Percentiles rank a stretch among this genome's conserved stretches.
phyloP scores from a whole-genome alignment of 2,113 vertebrate genomes.

The Burhinus oedicnemus region DNA sequence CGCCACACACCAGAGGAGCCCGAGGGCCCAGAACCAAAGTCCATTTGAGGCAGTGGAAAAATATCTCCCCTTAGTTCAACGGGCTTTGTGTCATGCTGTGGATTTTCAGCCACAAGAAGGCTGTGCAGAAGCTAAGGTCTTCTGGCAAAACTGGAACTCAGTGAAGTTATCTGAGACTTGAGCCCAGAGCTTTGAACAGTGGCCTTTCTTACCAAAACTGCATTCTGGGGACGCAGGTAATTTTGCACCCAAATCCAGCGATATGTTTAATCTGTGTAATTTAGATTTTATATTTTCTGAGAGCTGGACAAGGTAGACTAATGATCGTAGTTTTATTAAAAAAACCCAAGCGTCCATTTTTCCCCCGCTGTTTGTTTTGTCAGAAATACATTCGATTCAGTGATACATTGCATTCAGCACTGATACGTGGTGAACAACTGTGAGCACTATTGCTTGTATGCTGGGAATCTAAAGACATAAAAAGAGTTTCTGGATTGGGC shows the following conservation, averaged over 20 bases:
- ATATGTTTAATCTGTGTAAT: not conserved
- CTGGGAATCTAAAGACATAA: not conserved
- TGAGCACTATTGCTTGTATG: not conserved
- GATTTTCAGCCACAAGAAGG: not conserved
- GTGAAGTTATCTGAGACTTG: not conserved
- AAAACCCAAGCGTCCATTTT: not conserved
- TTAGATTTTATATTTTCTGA: not conserved
- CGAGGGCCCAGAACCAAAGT: not conserved
- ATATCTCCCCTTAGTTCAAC: not conserved
- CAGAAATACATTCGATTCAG: not conserved
- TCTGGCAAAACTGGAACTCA: not conserved
- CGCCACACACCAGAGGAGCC: fast-evolving
- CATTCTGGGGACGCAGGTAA: not conserved
- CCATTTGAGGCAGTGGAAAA: not conserved
- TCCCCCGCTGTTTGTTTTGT: not conserved
- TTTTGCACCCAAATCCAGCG: not conserved
- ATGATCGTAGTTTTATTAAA: not conserved
- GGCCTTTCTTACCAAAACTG: not conserved
- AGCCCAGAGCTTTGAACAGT: not conserved
- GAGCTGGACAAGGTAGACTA: not conserved
- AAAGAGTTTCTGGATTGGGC: not conserved
- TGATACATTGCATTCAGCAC: not conserved
- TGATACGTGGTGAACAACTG: not conserved
- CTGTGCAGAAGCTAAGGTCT: not conserved
- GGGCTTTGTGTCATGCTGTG: fast-evolving